Evolutionary conservation across 23 tunicate species (phyloP).

Genomic region (Pegea sp.): DNA sequence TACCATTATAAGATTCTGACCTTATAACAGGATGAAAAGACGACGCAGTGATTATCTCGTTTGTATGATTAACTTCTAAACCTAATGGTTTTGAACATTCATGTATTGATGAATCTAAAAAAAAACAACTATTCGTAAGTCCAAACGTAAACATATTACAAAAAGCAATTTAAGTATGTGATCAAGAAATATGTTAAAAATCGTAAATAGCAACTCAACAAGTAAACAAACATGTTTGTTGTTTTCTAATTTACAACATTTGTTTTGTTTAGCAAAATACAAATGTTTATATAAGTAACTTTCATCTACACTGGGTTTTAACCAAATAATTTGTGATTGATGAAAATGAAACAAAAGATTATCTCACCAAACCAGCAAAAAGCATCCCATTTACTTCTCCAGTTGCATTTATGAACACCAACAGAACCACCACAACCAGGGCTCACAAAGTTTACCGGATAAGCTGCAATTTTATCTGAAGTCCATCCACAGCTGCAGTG

Average conservation of each 20-base stretch:
- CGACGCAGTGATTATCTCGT: slow-evolving; percentile 19
- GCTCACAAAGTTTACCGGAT: slow-evolving; percentile 7
- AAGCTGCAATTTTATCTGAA: slow-evolving; percentile 27
- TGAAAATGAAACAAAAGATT: not conserved
- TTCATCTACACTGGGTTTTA: not conserved
- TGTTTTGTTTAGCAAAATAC: not conserved
- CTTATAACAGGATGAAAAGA: slow-evolving; percentile 18
- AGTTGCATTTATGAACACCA: slow-evolving; percentile 45
- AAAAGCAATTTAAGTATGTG: not conserved
- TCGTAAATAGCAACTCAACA: too few relatives aligned
- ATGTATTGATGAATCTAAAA: slow-evolving; percentile 5
- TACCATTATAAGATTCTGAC: slow-evolving; percentile 5
- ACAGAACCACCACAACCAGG: slow-evolving; percentile 30
- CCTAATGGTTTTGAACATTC: slow-evolving; percentile 58
- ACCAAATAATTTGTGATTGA: not conserved
- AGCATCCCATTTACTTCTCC: slow-evolving; percentile 36
- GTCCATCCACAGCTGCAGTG: slow-evolving; percentile 66
- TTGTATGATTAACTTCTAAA: slow-evolving; percentile 22
- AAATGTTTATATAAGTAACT: not conserved
- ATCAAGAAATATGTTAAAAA: too few relatives aligned
- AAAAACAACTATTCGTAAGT: not conserved
- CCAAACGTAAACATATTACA: not conserved
- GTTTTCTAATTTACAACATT: too few relatives aligned
- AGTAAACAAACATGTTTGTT: too few relatives aligned
- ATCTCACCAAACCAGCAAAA: slow-evolving; percentile 41